Evolutionary conservation across 2,888 invertebrate species (phyloP).

Genomic region (Exocentrus adspersus): DNA sequence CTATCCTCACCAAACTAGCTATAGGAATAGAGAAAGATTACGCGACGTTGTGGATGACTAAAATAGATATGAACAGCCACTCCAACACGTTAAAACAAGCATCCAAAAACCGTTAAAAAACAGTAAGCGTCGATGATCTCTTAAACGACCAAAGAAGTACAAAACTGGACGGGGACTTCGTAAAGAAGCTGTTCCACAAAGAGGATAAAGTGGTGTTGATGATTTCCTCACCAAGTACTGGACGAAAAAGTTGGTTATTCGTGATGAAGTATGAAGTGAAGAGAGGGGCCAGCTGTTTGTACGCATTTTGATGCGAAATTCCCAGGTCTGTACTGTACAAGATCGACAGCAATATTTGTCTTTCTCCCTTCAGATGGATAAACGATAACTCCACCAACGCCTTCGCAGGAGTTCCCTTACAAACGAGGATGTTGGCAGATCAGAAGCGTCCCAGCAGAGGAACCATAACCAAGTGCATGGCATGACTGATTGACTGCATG

Average conservation of each 20-base stretch:
- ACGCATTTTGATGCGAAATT: not conserved
- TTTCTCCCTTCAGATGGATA: no score
- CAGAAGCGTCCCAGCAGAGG: slow-evolving; percentile 15
- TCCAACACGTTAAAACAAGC: not conserved
- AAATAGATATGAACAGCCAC: slow-evolving; percentile 2
- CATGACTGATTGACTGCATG: no score
- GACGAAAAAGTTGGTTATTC: slow-evolving; percentile 4
- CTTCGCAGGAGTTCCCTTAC: slow-evolving; percentile 20
- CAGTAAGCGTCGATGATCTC: not conserved
- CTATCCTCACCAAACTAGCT: slow-evolving; percentile 9
- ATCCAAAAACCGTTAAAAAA: not conserved
- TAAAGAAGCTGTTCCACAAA: not conserved
- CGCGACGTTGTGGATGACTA: slow-evolving; percentile 7
- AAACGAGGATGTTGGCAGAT: slow-evolving; percentile 28
- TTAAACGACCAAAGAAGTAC: not conserved
- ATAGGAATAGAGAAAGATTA: not conserved
- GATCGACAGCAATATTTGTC: no score
- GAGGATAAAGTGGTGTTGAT: not conserved
- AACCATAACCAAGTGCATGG: no score
- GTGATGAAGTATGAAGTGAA: not conserved
- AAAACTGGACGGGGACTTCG: not conserved
- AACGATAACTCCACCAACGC: no score
- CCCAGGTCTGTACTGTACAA: not conserved
- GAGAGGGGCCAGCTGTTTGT: slow-evolving; percentile 4
- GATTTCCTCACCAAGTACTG: slow-evolving; percentile 12